A percentile compares a stretch with the other conserved stretches of the same genome.
Evolutionary conservation across 92 coral and sea anemone genomes (phyloP).

Genomic region (Nematostella vectensis): DNA sequence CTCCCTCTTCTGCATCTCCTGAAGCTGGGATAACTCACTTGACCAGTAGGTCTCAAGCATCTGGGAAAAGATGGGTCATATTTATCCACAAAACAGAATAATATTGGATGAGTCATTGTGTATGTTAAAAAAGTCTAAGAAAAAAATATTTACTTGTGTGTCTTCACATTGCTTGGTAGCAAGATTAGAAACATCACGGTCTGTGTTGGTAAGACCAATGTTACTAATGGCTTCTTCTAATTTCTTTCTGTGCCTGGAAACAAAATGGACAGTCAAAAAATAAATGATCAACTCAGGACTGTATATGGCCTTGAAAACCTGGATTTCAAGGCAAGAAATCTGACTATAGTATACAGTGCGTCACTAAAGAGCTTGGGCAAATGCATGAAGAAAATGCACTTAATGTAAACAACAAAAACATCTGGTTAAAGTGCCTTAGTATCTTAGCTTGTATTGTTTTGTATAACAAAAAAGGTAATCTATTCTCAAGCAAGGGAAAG

Average conservation of each 20-base stretch:
- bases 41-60: constrained; percentile 98
- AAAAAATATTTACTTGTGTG: constrained; percentile 53
- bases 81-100: not conserved
- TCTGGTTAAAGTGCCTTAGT: too few species aligned
- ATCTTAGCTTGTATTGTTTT: too few species aligned
- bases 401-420: too few species aligned
- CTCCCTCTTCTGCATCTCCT: constrained; percentile 88
- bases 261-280: too few species aligned
- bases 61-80: constrained; percentile 34
- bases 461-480: too few species aligned
- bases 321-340: not conserved
- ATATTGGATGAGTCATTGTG: too few species aligned
- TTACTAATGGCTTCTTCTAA: constrained; percentile 77
- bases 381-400: too few species aligned
- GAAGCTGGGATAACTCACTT: constrained; percentile 90
- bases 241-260: constrained; percentile 61
- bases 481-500: too few species aligned
- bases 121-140: constrained; percentile 81
- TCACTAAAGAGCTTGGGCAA: too few species aligned
- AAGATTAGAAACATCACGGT: constrained; percentile 76
- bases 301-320: not conserved
- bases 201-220: constrained; percentile 66
- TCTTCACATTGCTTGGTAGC: constrained; percentile 96
- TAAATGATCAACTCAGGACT: not conserved
- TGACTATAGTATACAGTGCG: not conserved